A percentile compares a stretch with the other conserved stretches of the same genome.
Evolutionary conservation across 2,888 invertebrate genomes (phyloP).

Genomic region (Cephus pygmeus): DNA sequence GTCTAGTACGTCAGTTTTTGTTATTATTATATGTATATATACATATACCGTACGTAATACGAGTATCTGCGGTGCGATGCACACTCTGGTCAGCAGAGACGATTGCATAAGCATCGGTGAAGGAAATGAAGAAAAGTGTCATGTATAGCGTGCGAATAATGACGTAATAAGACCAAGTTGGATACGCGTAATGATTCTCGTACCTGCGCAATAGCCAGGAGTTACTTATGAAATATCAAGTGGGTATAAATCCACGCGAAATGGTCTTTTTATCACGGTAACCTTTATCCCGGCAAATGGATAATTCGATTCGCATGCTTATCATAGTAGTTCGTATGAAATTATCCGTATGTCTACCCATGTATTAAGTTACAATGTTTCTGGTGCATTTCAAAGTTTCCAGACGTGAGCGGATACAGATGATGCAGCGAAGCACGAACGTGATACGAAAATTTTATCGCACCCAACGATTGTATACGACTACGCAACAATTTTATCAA

Average conservation of each 20-base stretch:
- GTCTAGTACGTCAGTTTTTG: not conserved
- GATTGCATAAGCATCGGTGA: slow-evolving; percentile 23
- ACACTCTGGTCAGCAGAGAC: not conserved
- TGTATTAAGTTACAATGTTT: not conserved
- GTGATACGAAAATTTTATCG: not conserved
- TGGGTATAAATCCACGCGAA: not conserved
- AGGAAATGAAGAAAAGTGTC: slow-evolving; percentile 39
- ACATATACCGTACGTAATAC: not conserved
- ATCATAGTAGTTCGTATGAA: not conserved
- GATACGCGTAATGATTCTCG: slow-evolving; percentile 7
- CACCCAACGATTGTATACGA: not conserved
- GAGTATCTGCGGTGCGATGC: not conserved
- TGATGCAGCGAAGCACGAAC: not conserved
- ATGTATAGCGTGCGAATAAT: slow-evolving; percentile 30
- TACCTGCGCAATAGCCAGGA: not conserved
- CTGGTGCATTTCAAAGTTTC: not conserved
- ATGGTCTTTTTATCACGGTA: not conserved
- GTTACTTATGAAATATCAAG: not conserved
- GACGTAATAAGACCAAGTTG: slow-evolving; percentile 24
- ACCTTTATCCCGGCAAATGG: not conserved
- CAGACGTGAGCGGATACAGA: not conserved
- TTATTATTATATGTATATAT: not conserved
- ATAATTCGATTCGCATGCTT: not conserved
- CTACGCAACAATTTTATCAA: not conserved
- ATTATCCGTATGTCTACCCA: not conserved